These are phyloP conservation scores for Cnemophilus loriae DNA, from an alignment of 2,113 vertebrate genomes.

Conservation along the genomic window DNA sequence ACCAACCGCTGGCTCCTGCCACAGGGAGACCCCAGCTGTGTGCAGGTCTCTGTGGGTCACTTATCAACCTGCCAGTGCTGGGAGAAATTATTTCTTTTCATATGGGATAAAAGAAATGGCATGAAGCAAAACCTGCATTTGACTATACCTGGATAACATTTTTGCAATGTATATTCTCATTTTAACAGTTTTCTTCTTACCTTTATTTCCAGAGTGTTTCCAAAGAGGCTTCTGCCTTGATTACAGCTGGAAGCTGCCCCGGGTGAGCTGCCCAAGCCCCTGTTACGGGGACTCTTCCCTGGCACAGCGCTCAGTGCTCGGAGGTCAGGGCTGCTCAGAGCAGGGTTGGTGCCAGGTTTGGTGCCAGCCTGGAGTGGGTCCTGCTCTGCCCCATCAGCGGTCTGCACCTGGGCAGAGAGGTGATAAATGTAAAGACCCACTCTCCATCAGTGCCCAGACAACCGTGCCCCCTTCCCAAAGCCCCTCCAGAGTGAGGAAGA, in stretches of 20 bases:
- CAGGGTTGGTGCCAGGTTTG: neutral
- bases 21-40: neutral
- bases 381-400: neutral
- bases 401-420: neutral
- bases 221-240: neutral
- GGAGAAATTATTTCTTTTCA: neutral
- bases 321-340: rapidly evolving
- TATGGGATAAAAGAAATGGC: neutral
- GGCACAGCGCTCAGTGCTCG: neutral
- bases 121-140: neutral
- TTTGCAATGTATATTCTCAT: neutral
- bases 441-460: rapidly evolving
- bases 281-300: rapidly evolving
- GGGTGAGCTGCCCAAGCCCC: neutral
- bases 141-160: neutral
- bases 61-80: neutral
- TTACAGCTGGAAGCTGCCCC: neutral
- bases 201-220: neutral
- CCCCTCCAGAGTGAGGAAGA: rapidly evolving
- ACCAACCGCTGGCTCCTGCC: neutral
- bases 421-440: neutral
- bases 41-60: neutral
- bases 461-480: neutral
- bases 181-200: neutral
- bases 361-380: neutral